phyloP scores from a whole-genome alignment of 2,113 vertebrate genomes.

The Lipophrys pholis region DNA sequence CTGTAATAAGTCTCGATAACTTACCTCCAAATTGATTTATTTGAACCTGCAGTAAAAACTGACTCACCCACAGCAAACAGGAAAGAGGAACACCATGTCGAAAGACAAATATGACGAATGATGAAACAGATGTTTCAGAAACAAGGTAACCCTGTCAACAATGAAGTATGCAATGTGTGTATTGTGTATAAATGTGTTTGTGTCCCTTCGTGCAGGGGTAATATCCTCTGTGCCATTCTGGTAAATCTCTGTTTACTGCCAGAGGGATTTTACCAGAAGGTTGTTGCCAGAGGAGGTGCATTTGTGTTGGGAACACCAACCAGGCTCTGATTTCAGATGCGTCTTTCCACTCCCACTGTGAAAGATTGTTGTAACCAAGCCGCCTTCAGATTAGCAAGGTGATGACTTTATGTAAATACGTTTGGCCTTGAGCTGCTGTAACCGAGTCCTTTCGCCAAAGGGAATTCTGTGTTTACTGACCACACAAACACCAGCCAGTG shows the following conservation, averaged over 20 bases:
- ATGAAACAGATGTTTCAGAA: slow-evolving; percentile 72
- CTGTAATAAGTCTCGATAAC: slow-evolving; percentile 3
- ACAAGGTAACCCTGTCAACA: slow-evolving; percentile 62
- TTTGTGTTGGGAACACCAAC: slow-evolving; percentile 30
- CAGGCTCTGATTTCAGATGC: slow-evolving; percentile 28
- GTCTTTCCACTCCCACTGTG: slow-evolving; percentile 33
- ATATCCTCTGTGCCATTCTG: slow-evolving; percentile 61
- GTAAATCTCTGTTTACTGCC: slow-evolving; percentile 58
- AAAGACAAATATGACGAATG: slow-evolving; percentile 68
- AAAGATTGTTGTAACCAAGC: neutral
- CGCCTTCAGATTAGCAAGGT: slow-evolving; percentile 7
- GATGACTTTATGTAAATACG: neutral
- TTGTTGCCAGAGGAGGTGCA: neutral
- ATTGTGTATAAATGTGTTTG: slow-evolving; percentile 26
- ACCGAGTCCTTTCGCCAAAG: slow-evolving; percentile 29
- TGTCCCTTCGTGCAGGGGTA: slow-evolving; percentile 25
- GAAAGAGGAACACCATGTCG: slow-evolving; percentile 66
- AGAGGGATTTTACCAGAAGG: slow-evolving; percentile 40
- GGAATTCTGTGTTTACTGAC: slow-evolving; percentile 76
- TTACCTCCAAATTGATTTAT: slow-evolving; percentile 14
- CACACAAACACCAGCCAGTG: slow-evolving; percentile 61
- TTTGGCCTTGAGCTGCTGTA: slow-evolving; percentile 2
- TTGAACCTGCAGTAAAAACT: slow-evolving; percentile 48
- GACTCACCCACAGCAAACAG: slow-evolving; percentile 54
- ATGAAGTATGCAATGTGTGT: slow-evolving; percentile 17